A percentile compares a stretch with the other conserved stretches of the same genome.
These are phyloP conservation scores for Phrynocephalus versicolor DNA, from an alignment of 2,113 vertebrate species.

Conservation along the genomic window DNA sequence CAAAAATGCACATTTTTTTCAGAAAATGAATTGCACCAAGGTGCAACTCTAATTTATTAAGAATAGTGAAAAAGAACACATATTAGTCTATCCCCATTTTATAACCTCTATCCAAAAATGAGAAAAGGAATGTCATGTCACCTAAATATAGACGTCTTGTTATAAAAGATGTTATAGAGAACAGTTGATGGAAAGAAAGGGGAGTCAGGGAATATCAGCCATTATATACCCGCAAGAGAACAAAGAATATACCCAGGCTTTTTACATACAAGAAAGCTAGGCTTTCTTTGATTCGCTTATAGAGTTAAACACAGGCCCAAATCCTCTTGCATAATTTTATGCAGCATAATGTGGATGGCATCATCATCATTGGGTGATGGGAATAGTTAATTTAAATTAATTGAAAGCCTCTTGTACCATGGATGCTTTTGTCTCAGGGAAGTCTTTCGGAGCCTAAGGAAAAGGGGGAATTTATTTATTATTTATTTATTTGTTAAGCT, in stretches of 20 bases:
- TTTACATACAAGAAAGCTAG: not conserved
- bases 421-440: too few species aligned
- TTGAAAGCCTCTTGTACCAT: too few species aligned
- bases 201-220: not conserved
- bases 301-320: not conserved
- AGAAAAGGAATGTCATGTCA: not conserved
- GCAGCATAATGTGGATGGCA: too few species aligned
- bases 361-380: too few species aligned
- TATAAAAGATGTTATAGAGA: not conserved
- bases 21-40: not conserved
- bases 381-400: too few species aligned
- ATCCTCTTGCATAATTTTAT: too few species aligned
- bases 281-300: not conserved
- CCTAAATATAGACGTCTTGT: not conserved
- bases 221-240: not conserved
- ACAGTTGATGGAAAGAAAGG: not conserved
- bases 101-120: not conserved
- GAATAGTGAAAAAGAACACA: not conserved
- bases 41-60: conserved; percentile 2
- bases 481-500: too few species aligned
- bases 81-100: not conserved
- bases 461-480: too few species aligned
- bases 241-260: not conserved
- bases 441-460: too few species aligned
- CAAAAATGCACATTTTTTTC: not conserved